Evolutionary conservation across 2,797 vertebrate genomes (phyloP), one percentile per base, ranked within the genome.

Genomic region (Rhinatrema bivittatum): DNA sequence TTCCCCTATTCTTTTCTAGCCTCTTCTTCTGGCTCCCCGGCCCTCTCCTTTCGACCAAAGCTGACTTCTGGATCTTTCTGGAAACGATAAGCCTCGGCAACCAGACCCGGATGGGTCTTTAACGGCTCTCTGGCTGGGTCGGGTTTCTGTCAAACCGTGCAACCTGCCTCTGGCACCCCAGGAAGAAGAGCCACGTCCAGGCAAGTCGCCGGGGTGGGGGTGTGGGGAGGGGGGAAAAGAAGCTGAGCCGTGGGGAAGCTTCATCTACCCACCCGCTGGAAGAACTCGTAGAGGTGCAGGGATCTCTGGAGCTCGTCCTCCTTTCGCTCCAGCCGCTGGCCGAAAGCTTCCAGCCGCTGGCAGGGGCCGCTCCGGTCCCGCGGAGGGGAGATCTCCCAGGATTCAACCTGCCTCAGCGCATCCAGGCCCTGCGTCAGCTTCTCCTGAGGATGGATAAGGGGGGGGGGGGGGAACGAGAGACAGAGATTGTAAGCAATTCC

Each of bases 181-280:
- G 12, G 13, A 29, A 16, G 15, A 13, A n/a, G 18, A 26, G 23
- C n/a, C 10, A 10, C 4, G 4, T 19, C 19, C 19, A 7, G 7
- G 20, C 3, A 5, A 13, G 10, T 9, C 4, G 11, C n/a, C n/a
- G 13, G 6, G 9, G 5, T 10, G 25, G 5, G 2, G 10, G 20
- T 10, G 7, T 13, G 4, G 25, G 16, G 7, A 10, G 13, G 4
- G 11, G 22, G n/a, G 40, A 20, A 5, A 23, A 20, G 16, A n/a
- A 17, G n/a, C n/a, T n/a, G n/a, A n/a, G n/a, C n/a, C n/a, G n/a
- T n/a, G n/a, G n/a, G n/a, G n/a, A n/a, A n/a, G n/a, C n/a, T n/a
- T n/a, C n/a, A n/a, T n/a, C n/a, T n/a, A n/a, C n/a, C n/a, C 3
- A 70, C 66, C 57, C 70, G 62, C 26, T 61, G 60, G 28, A 70